A percentile compares a stretch with the other conserved stretches of the same genome.
phyloP scores from a whole-genome alignment of 2,888 invertebrate genomes.

The Pterobdella sp. region DNA sequence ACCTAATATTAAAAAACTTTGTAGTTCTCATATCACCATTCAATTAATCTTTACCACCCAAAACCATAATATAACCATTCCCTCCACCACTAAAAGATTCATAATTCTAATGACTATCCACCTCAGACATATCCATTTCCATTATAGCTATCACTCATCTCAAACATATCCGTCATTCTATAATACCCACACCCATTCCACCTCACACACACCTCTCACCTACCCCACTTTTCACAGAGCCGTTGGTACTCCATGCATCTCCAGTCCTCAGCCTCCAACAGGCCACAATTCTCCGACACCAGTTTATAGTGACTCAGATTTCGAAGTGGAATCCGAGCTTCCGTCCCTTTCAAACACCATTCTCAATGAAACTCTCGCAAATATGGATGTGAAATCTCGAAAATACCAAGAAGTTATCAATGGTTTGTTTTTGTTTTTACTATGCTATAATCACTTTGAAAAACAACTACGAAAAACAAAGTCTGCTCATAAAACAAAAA shows the following conservation, averaged over 20 bases:
- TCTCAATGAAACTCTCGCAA: slow-evolving; percentile 64
- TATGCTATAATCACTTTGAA: no score
- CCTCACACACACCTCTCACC: not conserved
- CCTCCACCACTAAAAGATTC: no score
- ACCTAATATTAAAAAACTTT: no score
- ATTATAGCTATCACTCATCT: not conserved
- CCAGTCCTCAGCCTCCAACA: not conserved
- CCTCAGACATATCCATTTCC: not conserved
- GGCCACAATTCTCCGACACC: not conserved
- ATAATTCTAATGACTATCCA: no score
- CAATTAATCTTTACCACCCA: no score
- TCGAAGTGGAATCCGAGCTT: slow-evolving; percentile 60
- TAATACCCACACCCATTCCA: not conserved
- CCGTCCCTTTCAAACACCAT: slow-evolving; percentile 73
- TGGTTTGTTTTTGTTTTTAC: slow-evolving; percentile 57
- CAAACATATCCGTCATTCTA: not conserved
- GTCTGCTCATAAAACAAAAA: no score
- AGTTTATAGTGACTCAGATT: slow-evolving; percentile 43
- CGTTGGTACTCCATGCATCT: not conserved
- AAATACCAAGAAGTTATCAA: slow-evolving; percentile 86
- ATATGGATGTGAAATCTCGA: slow-evolving; percentile 70
- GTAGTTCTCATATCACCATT: no score
- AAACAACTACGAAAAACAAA: no score
- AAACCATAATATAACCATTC: no score
- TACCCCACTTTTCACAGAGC: not conserved